Evolutionary conservation across 2,888 invertebrate genomes (phyloP), one percentile per base, ranked within the genome.

Genomic region (Parnassius orleans): DNA sequence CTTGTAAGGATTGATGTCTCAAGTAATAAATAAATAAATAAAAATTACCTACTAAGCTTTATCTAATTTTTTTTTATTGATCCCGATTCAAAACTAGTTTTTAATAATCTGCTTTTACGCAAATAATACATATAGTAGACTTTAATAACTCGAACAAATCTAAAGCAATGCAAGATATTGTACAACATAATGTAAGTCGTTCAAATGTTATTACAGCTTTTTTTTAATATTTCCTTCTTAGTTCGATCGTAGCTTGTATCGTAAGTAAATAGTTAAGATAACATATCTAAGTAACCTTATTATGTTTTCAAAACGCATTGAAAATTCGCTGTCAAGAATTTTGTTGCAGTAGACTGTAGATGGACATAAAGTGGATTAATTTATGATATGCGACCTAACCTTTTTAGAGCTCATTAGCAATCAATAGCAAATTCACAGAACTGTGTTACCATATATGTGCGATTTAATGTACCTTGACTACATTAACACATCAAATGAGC

Each of bases 401-500:
- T 58, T 60, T 59, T 63, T 47, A 44, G 55, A 51, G 14, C 10
- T 10, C 44, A 19, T 2, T 58, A 44, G 46, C 19, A 44, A n/a
- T 44, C 44, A 41, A 56, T 46, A 46, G 46, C 14, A 44, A 54
- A 63, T 55, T 55, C 55, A 51, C 42, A 44, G 52, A 42, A 42
- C 10, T 41, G 10, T 10, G 50, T 54, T 41, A 15, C 63, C 59
- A 19, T 63, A 65, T 65, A 62, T 50, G 65, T 48, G 44, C 33
- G 51, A 54, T 46, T 58, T 60, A 53, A 66, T 61, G 50, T 55
- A 33, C 60, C 47, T 41, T 19, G 33, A 56, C 53, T 46, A 52
- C 63, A 63, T 63, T 61, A 65, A 61, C 61, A 54, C 65, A 56
- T 61, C 53, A 50, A 54, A 63, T 47, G 52, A 57, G 14, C 47